Percentiles rank a stretch among this genome's conserved stretches.
phyloP scores from a whole-genome alignment of 2,113 vertebrate genomes.

The human (Homo sapiens) region DNA sequence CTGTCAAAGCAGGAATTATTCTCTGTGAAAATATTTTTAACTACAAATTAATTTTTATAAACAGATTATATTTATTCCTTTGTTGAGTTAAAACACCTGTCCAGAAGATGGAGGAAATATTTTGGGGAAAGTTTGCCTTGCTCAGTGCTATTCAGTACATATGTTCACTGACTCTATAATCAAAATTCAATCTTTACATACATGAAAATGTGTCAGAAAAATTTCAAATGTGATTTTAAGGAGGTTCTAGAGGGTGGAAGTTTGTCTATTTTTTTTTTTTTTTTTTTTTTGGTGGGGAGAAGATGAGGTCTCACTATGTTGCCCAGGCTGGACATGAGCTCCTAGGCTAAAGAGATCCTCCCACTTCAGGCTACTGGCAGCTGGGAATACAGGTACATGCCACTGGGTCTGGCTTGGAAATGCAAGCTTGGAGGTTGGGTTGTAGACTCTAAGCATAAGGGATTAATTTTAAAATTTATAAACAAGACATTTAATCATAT shows the following conservation, averaged over 20 bases:
- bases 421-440: neutral
- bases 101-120: neutral
- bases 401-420: neutral
- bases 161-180: neutral
- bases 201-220: neutral
- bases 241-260: neutral
- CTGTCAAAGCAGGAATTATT: neutral
- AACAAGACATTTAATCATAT: conserved; percentile 2
- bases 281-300: no score
- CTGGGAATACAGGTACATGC: neutral
- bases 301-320: no score
- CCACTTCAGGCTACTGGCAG: neutral
- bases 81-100: neutral
- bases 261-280: neutral
- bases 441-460: neutral
- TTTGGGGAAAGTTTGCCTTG: neutral
- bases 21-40: neutral
- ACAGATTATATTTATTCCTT: neutral
- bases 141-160: neutral
- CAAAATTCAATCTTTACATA: neutral
- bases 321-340: no score
- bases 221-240: neutral
- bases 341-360: neutral
- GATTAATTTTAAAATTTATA: conserved; percentile 32
- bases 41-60: neutral